A percentile compares a stretch with the other conserved stretches of the same genome.
phyloP scores from a whole-genome alignment of 2,797 vertebrate species.

The Peromyscus eremicus region DNA sequence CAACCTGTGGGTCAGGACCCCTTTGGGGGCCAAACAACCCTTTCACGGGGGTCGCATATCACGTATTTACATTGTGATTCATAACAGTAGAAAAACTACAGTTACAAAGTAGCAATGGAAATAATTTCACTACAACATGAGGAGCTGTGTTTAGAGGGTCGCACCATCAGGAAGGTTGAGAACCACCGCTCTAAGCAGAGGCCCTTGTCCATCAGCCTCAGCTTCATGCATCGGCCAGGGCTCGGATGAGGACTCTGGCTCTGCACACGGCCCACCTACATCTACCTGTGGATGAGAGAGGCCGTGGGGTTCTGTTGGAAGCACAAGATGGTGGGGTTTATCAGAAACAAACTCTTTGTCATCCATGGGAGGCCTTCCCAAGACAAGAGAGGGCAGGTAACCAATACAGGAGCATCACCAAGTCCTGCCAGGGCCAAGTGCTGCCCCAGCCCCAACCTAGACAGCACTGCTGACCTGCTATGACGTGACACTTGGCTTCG shows the following conservation, averaged over 20 bases:
- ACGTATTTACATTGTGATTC: not conserved
- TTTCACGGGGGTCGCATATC: not conserved
- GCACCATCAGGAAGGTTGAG: not conserved
- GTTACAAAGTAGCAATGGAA: not conserved
- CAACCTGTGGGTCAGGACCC: not conserved
- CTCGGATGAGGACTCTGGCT: not conserved
- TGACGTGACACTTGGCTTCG: accelerated
- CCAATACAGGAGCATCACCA: accelerated
- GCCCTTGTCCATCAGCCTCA: accelerated
- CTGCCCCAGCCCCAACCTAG: not conserved
- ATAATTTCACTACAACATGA: not conserved
- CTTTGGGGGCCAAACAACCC: not conserved
- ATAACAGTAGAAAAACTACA: not conserved
- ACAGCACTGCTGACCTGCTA: accelerated
- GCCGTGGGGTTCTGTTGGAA: not conserved
- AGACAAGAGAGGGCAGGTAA: no score
- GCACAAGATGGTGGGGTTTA: not conserved
- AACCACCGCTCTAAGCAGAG: not conserved
- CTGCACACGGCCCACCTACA: no score
- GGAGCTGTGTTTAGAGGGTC: not conserved
- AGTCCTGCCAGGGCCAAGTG: not conserved
- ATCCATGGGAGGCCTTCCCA: not conserved
- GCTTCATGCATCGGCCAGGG: not conserved
- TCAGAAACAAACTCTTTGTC: not conserved
- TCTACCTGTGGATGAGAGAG: not conserved